phyloP scores from a whole-genome alignment of 2,113 vertebrate species.

The Phocoena phocoena region DNA sequence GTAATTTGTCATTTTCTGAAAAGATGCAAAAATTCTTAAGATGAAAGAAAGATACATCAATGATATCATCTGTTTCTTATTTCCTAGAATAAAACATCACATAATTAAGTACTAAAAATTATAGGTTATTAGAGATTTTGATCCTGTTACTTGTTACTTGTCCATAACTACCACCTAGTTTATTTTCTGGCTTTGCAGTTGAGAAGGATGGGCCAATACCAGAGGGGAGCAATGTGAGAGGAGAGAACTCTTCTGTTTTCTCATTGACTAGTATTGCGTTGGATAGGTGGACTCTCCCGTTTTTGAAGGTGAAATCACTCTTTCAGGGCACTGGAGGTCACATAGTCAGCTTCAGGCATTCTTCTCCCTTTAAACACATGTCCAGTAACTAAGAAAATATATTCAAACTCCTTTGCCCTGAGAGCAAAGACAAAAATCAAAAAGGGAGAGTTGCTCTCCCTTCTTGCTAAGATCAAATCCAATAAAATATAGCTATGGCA shows the following conservation, averaged over 20 bases:
- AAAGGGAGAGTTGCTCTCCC: constrained; percentile 14
- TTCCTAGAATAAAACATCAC: constrained; percentile 79
- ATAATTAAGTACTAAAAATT: constrained; percentile 79
- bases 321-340: neutral
- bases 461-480: neutral
- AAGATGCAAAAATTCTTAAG: constrained; percentile 82
- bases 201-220: constrained; percentile 36
- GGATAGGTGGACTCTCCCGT: neutral
- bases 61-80: constrained; percentile 78
- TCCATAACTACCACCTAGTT: constrained; percentile 57
- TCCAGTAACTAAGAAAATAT: neutral
- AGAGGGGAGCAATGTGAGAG: neutral
- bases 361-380: neutral
- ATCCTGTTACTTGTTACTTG: constrained; percentile 57
- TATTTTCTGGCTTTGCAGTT: constrained; percentile 66
- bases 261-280: neutral
- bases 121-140: constrained; percentile 73
- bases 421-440: constrained; percentile 19
- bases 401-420: constrained; percentile 1
- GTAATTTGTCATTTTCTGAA: constrained; percentile 82
- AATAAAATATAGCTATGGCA: neutral
- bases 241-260: neutral
- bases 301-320: neutral
- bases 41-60: constrained; percentile 84
- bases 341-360: neutral